Conservation (phyloP, 2,113 vertebrate genomes). For the Xiphorhynchus elegans region DNA sequence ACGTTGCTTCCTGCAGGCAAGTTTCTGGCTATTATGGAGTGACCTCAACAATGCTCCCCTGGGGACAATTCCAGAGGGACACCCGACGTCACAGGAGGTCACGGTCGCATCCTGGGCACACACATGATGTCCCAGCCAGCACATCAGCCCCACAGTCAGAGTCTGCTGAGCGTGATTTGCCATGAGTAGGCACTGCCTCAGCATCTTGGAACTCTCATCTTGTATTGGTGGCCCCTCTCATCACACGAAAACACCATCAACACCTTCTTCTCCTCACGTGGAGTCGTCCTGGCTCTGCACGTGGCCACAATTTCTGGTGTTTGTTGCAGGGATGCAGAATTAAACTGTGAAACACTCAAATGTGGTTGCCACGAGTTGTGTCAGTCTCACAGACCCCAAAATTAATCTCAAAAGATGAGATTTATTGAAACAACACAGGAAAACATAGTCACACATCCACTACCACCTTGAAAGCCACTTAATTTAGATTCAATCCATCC, state of each 20-base stretch:
- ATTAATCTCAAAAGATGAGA: neutral
- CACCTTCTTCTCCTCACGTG: accelerated
- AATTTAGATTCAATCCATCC: accelerated
- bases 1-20: neutral
- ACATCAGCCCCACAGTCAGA: neutral
- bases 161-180: neutral
- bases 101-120: neutral
- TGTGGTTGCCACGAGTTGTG: accelerated
- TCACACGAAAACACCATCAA: neutral
- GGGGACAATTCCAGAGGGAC: constrained; percentile 45
- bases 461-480: neutral
- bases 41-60: neutral
- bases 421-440: accelerated
- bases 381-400: accelerated
- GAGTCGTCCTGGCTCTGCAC: neutral
- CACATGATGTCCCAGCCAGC: neutral
- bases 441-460: neutral
- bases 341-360: neutral
- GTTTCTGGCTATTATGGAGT: neutral
- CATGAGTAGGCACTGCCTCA: neutral
- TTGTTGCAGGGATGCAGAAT: neutral
- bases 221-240: accelerated
- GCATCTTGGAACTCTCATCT: neutral
- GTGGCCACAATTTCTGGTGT: accelerated
- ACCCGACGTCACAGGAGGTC: neutral